These are phyloP conservation scores for Agrotis exclamationis DNA, from an alignment of 2,888 invertebrate genomes.

Conservation along the genomic window DNA sequence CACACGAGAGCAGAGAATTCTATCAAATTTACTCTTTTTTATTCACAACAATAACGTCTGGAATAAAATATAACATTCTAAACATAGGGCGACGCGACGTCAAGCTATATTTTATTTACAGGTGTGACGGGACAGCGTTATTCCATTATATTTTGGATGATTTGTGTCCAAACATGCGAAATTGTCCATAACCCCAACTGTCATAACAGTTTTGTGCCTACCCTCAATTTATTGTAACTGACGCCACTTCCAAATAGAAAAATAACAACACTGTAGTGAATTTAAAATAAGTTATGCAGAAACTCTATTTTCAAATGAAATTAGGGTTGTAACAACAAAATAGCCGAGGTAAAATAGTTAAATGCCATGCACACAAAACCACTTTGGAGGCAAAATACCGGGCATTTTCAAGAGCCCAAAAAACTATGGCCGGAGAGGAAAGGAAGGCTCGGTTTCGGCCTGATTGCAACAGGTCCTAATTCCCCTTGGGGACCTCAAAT, in stretches of 20 bases:
- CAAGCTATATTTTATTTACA: slow-evolving; percentile 35
- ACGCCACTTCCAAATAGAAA: slow-evolving; percentile 5
- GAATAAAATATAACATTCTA: slow-evolving; percentile 14
- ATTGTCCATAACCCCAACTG: slow-evolving; percentile 17
- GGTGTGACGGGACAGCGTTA: slow-evolving; percentile 39
- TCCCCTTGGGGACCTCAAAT: slow-evolving; percentile 24
- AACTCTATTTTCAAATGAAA: background rate
- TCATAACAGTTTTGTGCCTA: slow-evolving; percentile 12
- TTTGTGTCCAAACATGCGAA: slow-evolving; percentile 42
- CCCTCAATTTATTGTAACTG: slow-evolving; percentile 29
- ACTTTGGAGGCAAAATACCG: slow-evolving; percentile 21
- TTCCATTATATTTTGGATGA: slow-evolving; percentile 52
- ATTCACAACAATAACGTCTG: background rate
- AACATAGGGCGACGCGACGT: slow-evolving; percentile 19
- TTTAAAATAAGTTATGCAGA: background rate
- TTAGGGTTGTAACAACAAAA: slow-evolving; percentile 6
- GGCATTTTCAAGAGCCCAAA: slow-evolving; percentile 19
- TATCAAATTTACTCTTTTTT: background rate
- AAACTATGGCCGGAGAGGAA: slow-evolving; percentile 10
- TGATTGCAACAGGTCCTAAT: slow-evolving; percentile 50
- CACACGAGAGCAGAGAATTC: too few relatives aligned
- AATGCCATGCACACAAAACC: slow-evolving; percentile 36
- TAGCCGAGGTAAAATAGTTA: slow-evolving; percentile 9
- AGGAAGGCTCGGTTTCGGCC: slow-evolving; percentile 5
- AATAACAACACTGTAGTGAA: slow-evolving; percentile 1